Conservation (phyloP, 2,888 invertebrate species). For the Meta bourneti region DNA sequence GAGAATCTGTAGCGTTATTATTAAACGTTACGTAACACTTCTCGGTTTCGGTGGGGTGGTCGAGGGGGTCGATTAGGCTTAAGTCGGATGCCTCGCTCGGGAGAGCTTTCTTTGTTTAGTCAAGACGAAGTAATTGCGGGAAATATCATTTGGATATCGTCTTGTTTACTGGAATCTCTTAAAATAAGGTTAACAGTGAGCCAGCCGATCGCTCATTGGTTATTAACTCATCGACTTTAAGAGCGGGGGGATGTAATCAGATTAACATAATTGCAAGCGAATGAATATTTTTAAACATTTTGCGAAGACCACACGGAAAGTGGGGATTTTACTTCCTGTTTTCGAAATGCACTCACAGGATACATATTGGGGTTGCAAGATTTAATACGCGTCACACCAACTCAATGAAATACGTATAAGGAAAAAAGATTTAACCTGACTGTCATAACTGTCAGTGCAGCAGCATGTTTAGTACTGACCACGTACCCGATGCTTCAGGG, state of each 20-base stretch:
- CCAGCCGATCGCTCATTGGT: no score
- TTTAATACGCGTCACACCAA: no score
- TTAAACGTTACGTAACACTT: conserved; percentile 15
- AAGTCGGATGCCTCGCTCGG: not conserved
- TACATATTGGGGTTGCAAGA: no score
- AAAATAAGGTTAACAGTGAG: not conserved
- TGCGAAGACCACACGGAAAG: not conserved
- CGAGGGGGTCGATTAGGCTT: not conserved
- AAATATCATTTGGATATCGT: not conserved
- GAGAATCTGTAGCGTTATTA: conserved; percentile 19
- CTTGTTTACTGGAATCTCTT: not conserved
- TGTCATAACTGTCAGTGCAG: no score
- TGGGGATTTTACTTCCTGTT: no score
- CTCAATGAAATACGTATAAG: no score
- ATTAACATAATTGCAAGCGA: not conserved
- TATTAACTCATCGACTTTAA: not conserved
- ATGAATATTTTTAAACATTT: not conserved
- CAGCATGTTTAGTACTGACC: no score
- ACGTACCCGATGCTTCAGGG: no score
- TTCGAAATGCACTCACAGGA: no score
- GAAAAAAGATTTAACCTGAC: no score
- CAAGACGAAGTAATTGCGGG: not conserved
- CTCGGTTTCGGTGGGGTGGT: not conserved
- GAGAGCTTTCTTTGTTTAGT: not conserved
- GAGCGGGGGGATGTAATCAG: not conserved